phyloP scores from a whole-genome alignment of 2,888 invertebrate species.

The Caenorhabditis zanzibari region DNA sequence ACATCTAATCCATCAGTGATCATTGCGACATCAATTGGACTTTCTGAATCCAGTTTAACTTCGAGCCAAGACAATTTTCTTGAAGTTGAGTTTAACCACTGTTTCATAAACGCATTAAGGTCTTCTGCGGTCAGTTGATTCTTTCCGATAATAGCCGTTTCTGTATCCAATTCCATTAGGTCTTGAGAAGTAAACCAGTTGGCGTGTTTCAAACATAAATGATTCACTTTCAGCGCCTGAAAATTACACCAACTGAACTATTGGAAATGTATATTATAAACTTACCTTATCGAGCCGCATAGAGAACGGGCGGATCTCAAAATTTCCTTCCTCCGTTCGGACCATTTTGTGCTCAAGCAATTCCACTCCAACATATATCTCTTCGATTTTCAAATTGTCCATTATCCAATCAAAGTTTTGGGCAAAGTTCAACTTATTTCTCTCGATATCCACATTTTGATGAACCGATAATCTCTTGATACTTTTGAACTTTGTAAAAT shows the following conservation, averaged over 20 bases:
- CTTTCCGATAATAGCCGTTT: constrained; percentile 8
- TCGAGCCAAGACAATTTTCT: constrained; percentile 19
- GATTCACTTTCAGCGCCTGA: constrained; percentile 4
- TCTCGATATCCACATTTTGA: constrained; percentile 1
- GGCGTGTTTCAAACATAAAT: constrained; percentile 1
- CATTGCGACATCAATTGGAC: too few species aligned
- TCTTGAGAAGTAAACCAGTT: constrained; percentile 23
- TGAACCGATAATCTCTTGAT: constrained; percentile 1
- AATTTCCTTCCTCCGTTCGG: background rate
- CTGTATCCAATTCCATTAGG: constrained; percentile 6
- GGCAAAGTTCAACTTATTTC: constrained; percentile 2
- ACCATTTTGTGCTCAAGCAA: constrained; percentile 15
- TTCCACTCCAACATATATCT: constrained; percentile 17
- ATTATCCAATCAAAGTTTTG: constrained; percentile 12
- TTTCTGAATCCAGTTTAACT: background rate
- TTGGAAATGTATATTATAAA: too few species aligned
- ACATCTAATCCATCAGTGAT: background rate
- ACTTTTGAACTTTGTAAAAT: constrained; percentile 10
- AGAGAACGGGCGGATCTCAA: background rate
- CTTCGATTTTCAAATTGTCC: background rate
- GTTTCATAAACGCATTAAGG: constrained; percentile 17
- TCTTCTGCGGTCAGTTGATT: background rate
- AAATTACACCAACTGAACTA: too few species aligned
- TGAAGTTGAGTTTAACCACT: constrained; percentile 12
- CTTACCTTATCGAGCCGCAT: constrained; percentile 2